Evolutionary conservation across 2,113 vertebrate genomes (phyloP).

Genomic region (Mormyrus lacerda): DNA sequence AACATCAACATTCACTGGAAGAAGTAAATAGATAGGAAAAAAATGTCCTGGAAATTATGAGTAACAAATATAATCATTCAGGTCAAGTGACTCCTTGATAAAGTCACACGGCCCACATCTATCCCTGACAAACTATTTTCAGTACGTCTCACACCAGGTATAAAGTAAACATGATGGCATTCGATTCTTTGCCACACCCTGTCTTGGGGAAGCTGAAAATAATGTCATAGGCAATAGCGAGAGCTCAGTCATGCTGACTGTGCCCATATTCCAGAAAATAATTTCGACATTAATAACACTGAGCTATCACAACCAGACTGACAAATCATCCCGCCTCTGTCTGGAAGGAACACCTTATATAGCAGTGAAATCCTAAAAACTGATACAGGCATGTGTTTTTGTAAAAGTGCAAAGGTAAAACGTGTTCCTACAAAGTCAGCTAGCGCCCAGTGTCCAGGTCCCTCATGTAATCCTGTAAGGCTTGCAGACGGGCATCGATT

Average conservation of each 20-base stretch:
- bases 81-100: not conserved
- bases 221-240: not conserved
- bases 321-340: not conserved
- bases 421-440: not conserved
- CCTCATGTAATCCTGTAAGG: constrained; percentile 87
- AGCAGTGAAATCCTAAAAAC: not conserved
- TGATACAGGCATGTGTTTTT: not conserved
- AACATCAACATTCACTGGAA: not conserved
- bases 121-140: not conserved
- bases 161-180: not conserved
- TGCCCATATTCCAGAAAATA: not conserved
- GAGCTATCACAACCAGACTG: not conserved
- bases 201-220: not conserved
- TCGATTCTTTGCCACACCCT: not conserved
- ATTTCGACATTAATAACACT: not conserved
- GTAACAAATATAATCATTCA: not conserved
- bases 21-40: not conserved
- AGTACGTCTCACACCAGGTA: not conserved
- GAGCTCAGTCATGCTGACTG: not conserved
- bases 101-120: not conserved
- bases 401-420: not conserved
- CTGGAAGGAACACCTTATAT: not conserved
- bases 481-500: constrained; percentile 81
- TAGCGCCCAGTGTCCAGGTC: constrained; percentile 70
- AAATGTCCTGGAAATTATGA: not conserved